phyloP scores from a whole-genome alignment of 2,888 invertebrate genomes.

The Mythimna impura region DNA sequence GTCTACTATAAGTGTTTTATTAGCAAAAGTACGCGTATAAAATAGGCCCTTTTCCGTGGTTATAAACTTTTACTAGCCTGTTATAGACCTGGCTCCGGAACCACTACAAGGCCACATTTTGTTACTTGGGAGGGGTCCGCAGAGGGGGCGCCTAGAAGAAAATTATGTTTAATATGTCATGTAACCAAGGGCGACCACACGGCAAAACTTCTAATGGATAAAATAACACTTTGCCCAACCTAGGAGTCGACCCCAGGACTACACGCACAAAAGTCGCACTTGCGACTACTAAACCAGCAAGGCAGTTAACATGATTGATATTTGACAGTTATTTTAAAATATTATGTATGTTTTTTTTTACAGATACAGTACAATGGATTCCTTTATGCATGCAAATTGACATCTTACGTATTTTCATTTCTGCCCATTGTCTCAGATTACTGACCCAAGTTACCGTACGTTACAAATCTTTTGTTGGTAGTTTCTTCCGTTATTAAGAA shows the following conservation, averaged over 20 bases:
- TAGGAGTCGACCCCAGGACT: background rate
- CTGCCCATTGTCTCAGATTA: conserved; percentile 23
- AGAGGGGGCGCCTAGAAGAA: background rate
- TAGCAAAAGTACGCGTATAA: too few relatives aligned
- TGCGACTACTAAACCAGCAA: background rate
- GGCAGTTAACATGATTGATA: background rate
- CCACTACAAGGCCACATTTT: too few relatives aligned
- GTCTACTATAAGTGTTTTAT: too few relatives aligned
- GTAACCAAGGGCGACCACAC: background rate
- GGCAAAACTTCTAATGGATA: background rate
- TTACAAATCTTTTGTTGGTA: conserved; percentile 25
- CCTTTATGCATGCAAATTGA: conserved; percentile 10
- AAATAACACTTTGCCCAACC: background rate
- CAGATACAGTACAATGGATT: background rate
- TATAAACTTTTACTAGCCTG: too few relatives aligned
- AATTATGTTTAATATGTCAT: background rate
- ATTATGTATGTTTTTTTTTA: background rate
- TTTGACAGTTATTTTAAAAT: background rate
- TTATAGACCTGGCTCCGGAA: too few relatives aligned
- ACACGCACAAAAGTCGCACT: background rate
- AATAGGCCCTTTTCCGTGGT: too few relatives aligned
- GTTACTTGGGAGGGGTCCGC: too few relatives aligned
- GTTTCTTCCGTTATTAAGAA: background rate
- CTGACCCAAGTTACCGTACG: conserved; percentile 32
- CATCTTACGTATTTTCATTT: conserved; percentile 12